Evolutionary conservation across 2,888 invertebrate genomes (phyloP).

Genomic region (Cheilosia variabilis): DNA sequence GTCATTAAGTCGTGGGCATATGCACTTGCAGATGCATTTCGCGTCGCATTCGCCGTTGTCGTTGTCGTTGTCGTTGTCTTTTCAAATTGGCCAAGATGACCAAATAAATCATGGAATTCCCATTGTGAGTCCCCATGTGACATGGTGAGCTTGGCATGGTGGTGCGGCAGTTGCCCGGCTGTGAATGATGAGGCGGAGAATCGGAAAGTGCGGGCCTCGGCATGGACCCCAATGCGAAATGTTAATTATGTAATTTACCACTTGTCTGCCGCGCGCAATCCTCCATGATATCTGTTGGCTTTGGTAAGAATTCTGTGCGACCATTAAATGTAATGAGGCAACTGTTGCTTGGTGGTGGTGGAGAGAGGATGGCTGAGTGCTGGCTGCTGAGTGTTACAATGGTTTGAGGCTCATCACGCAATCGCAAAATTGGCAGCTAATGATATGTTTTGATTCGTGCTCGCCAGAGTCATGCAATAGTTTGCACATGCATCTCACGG

Average conservation of each 20-base stretch:
- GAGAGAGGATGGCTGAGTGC: background rate
- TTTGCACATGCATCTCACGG: constrained; percentile 4
- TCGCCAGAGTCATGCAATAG: constrained; percentile 38
- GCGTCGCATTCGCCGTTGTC: constrained; percentile 5
- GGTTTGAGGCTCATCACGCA: constrained; percentile 50
- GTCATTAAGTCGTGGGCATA: constrained; percentile 42
- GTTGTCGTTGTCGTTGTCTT: constrained; percentile 13
- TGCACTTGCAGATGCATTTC: constrained; percentile 50
- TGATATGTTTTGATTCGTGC: constrained; percentile 62
- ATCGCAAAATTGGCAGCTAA: constrained; percentile 58
- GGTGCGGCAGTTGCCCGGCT: background rate
- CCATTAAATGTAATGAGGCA: constrained; percentile 57
- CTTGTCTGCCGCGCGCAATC: constrained; percentile 48
- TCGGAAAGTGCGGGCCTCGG: constrained; percentile 16
- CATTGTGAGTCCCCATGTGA: constrained; percentile 53
- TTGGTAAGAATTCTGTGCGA: constrained; percentile 34
- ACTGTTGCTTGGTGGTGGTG: background rate
- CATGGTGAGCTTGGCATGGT: constrained; percentile 20
- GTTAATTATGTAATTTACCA: constrained; percentile 65
- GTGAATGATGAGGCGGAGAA: too few relatives aligned
- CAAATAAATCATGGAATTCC: constrained; percentile 60
- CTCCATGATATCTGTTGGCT: constrained; percentile 34
- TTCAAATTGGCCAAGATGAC: constrained; percentile 56
- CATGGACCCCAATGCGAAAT: constrained; percentile 52
- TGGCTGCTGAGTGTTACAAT: constrained; percentile 17